Conservation (phyloP, 2,113 vertebrate genomes). For the Pavo muticus region DNA sequence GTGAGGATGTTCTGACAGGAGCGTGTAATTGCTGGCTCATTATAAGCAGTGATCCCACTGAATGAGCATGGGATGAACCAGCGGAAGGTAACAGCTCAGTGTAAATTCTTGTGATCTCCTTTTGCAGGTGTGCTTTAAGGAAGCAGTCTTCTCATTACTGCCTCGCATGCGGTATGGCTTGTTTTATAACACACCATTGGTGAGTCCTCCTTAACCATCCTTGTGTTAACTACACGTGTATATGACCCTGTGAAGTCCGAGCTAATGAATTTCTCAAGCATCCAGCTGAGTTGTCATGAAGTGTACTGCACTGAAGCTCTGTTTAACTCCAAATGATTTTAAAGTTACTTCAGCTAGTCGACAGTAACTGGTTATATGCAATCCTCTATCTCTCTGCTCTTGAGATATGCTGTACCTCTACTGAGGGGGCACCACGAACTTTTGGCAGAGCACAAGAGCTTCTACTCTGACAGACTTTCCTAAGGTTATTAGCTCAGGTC, state of each 20-base stretch:
- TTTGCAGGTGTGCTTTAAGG: conserved; percentile 93
- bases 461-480: not conserved
- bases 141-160: conserved; percentile 91
- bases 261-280: not conserved
- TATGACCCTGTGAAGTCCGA: not conserved
- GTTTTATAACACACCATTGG: conserved; percentile 97
- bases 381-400: not conserved
- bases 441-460: not conserved
- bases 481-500: not conserved
- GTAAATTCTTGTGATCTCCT: conserved; percentile 28
- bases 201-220: conserved; percentile 73
- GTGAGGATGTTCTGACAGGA: conserved; percentile 9
- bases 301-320: not conserved
- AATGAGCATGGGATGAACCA: not conserved
- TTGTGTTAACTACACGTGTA: not conserved
- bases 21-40: not conserved
- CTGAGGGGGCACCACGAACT: not conserved
- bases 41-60: not conserved
- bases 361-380: not conserved
- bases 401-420: not conserved
- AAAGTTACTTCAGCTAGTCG: not conserved
- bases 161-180: conserved; percentile 96
- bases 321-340: not conserved
- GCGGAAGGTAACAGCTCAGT: not conserved
- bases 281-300: not conserved